These are phyloP conservation scores for Alosa alosa DNA, from an alignment of 2,113 vertebrate species.

Conservation along the genomic window DNA sequence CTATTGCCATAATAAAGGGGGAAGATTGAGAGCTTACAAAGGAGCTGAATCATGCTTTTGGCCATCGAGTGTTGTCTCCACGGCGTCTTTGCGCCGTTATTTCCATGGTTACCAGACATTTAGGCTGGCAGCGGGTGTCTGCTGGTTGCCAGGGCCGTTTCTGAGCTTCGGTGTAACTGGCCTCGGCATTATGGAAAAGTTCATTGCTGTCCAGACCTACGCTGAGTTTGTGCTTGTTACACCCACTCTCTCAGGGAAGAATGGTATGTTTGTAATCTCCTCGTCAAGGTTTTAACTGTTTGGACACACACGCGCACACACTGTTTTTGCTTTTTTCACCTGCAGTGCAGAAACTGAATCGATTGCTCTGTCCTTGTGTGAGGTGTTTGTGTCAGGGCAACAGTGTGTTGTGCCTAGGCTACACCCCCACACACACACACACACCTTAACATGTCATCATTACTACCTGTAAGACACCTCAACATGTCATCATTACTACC, in stretches of 20 bases:
- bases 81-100: conserved; percentile 1
- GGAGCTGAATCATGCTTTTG: not conserved
- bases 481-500: not conserved
- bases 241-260: not conserved
- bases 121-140: conserved; percentile 25
- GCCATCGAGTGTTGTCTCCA: not conserved
- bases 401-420: no score
- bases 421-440: not conserved
- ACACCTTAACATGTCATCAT: not conserved
- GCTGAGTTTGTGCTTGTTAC: not conserved
- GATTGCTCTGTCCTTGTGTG: no score
- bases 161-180: conserved; percentile 4
- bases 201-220: conserved; percentile 20
- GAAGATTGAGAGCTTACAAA: not conserved
- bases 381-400: no score
- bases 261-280: not conserved
- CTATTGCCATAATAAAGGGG: not conserved
- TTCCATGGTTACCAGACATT: conserved; percentile 26
- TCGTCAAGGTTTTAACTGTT: not conserved
- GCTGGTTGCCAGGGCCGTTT: conserved; percentile 30
- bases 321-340: not conserved
- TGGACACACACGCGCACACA: not conserved
- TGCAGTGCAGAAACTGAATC: not conserved
- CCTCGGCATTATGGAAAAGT: conserved; percentile 38
- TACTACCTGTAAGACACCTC: not conserved